phyloP scores from a whole-genome alignment of 2,797 vertebrate species.

The Acanthornis magna region DNA sequence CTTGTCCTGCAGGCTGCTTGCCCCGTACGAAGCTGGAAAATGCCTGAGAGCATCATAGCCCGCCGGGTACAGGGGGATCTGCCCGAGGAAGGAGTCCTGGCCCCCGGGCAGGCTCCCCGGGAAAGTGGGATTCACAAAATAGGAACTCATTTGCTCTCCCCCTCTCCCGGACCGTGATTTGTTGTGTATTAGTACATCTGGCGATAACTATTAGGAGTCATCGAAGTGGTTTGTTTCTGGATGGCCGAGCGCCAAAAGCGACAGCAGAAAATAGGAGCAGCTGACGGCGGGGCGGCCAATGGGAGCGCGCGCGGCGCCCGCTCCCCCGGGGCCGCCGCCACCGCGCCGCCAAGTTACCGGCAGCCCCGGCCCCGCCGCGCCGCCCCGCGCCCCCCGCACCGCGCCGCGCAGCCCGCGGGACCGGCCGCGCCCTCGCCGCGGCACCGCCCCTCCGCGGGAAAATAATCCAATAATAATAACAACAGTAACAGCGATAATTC shows the following conservation, averaged over 20 bases:
- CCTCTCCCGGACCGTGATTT: conserved; percentile 83
- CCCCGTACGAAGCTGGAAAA: conserved; percentile 81
- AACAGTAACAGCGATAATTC: neutral
- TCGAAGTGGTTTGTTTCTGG: conserved; percentile 86
- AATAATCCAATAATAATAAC: neutral
- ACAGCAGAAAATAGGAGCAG: conserved; percentile 85
- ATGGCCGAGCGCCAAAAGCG: conserved; percentile 86
- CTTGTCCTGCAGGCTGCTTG: conserved; percentile 78
- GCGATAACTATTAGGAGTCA: conserved; percentile 86
- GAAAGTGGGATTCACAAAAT: conserved; percentile 85
- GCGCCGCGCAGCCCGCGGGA: neutral
- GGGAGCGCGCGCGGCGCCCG: conserved; percentile 82
- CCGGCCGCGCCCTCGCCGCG: neutral
- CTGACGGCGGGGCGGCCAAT: conserved; percentile 89
- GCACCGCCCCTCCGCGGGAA: neutral
- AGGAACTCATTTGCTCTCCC: conserved; percentile 86
- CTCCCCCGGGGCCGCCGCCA: conserved; percentile 80
- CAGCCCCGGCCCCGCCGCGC: conserved; percentile 63
- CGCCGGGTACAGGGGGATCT: conserved; percentile 80
- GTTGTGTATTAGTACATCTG: conserved; percentile 85
- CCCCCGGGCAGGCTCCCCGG: conserved; percentile 81
- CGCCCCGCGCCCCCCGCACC: neutral
- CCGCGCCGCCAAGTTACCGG: conserved; percentile 85
- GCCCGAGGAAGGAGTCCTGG: conserved; percentile 82
- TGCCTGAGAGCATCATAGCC: conserved; percentile 83